Percentiles rank a stretch among this genome's conserved stretches.
phyloP scores from a whole-genome alignment of 2,113 vertebrate genomes.

The Recurvirostra avosetta region DNA sequence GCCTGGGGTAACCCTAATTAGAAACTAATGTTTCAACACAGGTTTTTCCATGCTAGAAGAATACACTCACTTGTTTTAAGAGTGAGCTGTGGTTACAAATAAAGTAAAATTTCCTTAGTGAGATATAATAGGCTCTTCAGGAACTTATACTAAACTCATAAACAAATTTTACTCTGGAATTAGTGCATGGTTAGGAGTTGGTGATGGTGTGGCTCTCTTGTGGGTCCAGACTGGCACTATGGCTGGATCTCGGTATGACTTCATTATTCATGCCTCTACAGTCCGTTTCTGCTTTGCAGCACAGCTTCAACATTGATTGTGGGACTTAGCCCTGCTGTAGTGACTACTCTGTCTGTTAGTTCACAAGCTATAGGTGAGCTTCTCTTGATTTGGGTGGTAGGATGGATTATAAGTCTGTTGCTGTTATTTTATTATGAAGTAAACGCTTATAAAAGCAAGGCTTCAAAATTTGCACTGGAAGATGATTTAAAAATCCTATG shows the following conservation, averaged over 20 bases:
- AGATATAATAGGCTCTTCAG: not conserved
- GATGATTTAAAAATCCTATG: not conserved
- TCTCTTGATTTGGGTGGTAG: not conserved
- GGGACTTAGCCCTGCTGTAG: accelerated
- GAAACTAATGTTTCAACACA: not conserved
- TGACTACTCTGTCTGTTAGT: not conserved
- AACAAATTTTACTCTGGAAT: not conserved
- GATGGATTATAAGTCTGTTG: not conserved
- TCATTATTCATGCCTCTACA: accelerated
- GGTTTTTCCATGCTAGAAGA: not conserved
- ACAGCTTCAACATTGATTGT: not conserved
- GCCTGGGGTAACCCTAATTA: not conserved
- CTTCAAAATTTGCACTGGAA: not conserved
- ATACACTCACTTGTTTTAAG: not conserved
- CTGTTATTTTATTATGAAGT: not conserved
- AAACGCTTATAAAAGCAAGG: not conserved
- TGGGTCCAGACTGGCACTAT: not conserved
- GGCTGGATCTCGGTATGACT: not conserved
- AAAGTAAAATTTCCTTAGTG: not conserved
- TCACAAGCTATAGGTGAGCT: not conserved
- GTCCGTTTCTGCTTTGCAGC: not conserved
- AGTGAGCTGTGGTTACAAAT: not conserved
- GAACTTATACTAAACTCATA: not conserved
- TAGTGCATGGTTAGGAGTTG: not conserved
- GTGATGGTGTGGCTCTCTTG: not conserved